Base-by-base conservation (phyloP, 2,797 vertebrate species). In the Alosa sapidissima region DNA sequence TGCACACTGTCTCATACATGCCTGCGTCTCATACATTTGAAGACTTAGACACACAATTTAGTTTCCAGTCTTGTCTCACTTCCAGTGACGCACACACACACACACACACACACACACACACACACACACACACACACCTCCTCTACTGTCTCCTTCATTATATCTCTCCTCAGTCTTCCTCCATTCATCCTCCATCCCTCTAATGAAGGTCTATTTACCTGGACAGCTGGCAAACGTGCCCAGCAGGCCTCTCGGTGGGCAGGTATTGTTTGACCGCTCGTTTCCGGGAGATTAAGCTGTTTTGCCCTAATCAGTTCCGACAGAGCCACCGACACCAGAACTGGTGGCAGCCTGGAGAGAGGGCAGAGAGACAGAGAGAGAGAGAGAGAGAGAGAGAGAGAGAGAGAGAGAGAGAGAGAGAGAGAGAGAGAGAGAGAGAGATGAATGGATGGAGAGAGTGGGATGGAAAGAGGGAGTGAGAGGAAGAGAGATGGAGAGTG, bases 271-370 rank as follows among this genome's bases (percentile, higher is more conserved):
- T 87, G 45, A 78, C 36, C 45, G 84, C 55, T 47, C 28, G 9
- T 82, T 84, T 89, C 60, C 14, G 3, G 81, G 33, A 81, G 83
- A 87, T 82, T 83, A 83, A 84, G 82, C 72, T 51, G 45, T 54
- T 87, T 82, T 84, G 81, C 87, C 82, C 88, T 60, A 78, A 86
- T 48, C 54, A 58, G 87, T 41, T 58, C 62, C 33, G 49, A 84
- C 24, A 54, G 58, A 72, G 72, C 41, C 51, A 48, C 49, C 10
- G 49, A 72, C 24, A 13, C 5, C 1, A 1, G 72, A 16, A 5
- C 16, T 41, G 5, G 33, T 75, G 68, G 41, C 68, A 75, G 14
- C 55, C 41, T 36, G 19, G 81, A 58, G 81, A 49, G 33, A 21
- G 52, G 28, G n/a, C 9, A 48, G 10, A n/a, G 55, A 58, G 55